Conservation (phyloP, 1,140 invertebrate species). For the Dryas iulia region DNA sequence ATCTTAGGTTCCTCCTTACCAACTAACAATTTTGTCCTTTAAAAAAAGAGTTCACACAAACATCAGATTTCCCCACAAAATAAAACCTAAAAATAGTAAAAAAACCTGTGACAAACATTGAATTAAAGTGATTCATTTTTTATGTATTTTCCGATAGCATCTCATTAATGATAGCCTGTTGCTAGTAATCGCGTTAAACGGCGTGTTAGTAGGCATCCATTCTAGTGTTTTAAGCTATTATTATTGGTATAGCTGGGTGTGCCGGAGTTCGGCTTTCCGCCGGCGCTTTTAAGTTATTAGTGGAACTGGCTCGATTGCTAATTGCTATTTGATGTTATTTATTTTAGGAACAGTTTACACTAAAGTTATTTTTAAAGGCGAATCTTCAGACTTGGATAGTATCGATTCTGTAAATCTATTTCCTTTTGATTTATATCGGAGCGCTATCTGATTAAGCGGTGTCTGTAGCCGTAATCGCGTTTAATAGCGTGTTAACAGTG, state of each 20-base stretch:
- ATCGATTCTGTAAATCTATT: neutral
- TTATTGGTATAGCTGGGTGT: neutral
- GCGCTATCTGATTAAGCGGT: neutral
- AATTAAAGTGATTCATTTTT: neutral
- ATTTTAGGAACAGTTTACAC: neutral
- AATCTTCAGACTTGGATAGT: neutral
- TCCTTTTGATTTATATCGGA: neutral
- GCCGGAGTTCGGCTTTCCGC: neutral
- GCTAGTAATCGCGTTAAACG: neutral
- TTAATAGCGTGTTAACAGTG: constrained; percentile 18
- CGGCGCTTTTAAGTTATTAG: neutral
- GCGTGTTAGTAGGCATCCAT: constrained; percentile 4
- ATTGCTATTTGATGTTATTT: neutral
- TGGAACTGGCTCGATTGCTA: neutral
- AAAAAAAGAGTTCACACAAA: too few relatives aligned
- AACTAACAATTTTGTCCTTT: too few relatives aligned
- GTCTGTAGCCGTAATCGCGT: neutral
- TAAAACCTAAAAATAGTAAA: too few relatives aligned
- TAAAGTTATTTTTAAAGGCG: neutral
- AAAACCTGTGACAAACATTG: neutral
- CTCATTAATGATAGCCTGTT: constrained; percentile 5
- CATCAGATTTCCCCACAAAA: too few relatives aligned
- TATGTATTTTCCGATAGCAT: neutral
- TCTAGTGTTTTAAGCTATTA: neutral
- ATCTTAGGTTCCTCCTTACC: too few relatives aligned